Percentiles rank a stretch among this genome's conserved stretches.
Evolutionary conservation across 2,797 vertebrate genomes (phyloP).

Genomic region (Sparus aurata): DNA sequence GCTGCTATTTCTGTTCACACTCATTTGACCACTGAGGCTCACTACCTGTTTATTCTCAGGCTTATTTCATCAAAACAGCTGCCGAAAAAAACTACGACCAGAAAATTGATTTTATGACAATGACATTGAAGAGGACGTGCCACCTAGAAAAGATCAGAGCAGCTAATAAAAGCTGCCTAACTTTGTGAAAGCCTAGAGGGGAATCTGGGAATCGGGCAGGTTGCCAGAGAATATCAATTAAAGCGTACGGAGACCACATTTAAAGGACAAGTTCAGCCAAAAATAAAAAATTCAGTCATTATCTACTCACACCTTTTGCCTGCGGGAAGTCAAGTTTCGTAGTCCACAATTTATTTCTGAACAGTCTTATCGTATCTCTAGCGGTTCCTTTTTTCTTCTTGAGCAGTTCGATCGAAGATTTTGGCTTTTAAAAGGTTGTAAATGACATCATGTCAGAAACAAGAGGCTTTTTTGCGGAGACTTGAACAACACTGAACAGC

Average conservation of each 20-base stretch:
- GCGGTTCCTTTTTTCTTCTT: no score
- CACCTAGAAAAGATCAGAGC: background rate
- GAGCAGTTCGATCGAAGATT: no score
- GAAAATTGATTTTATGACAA: constrained; percentile 1
- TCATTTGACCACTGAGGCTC: background rate
- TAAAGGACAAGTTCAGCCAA: no score
- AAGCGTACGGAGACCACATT: background rate
- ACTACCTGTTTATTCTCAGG: background rate
- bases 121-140: background rate
- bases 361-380: no score
- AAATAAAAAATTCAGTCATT: no score
- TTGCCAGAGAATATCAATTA: constrained; percentile 13
- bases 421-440: no score
- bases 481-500: no score
- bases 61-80: constrained; percentile 12
- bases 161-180: background rate
- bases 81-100: constrained; percentile 3
- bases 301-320: no score
- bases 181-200: constrained; percentile 8
- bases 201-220: background rate
- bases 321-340: no score
- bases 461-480: no score
- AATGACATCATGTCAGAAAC: no score
- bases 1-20: constrained; percentile 9
- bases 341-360: no score